Evolutionary conservation across 2,888 invertebrate species (phyloP), one percentile per base, ranked within the genome.

Genomic region (Idaea biselata): DNA sequence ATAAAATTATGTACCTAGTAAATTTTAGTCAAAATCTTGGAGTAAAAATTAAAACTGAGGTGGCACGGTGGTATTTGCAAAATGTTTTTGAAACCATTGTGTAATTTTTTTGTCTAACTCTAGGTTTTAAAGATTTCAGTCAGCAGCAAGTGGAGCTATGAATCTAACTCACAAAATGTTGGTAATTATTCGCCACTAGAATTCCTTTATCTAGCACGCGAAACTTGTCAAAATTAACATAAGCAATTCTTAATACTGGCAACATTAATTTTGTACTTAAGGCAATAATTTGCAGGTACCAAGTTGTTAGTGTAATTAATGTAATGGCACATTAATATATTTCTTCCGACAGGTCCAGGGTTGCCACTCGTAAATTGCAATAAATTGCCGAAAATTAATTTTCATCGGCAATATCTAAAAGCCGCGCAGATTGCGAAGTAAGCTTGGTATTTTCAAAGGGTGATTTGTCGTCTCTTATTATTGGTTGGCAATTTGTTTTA

Each of bases 231-330:
- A 73, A 77, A 73, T 75, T 72, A 73, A 71, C 74, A 78, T 74
- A 67, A 73, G 65, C 58, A 63, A 58, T 61, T 63, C 67, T 62
- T 63, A 66, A 68, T 70, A 66, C 68, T 65, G 73, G 64, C 68
- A 44, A 69, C 71, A 75, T 79, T 79, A 78, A 77, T 79, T 77
- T 70, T 66, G 71, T 71, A 72, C 73, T 73, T 72, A 74, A 61
- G 63, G 65, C 71, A 72, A 69, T 74, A 73, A 73, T 76, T 76
- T 77, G 75, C 69, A 75, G 70, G 73, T 74, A 72, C 69, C 72
- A 70, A 77, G 68, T 77, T 73, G 73, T 71, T 71, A 62, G 67
- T 62, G 72, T 77, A 79, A 81, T 80, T 81, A 80, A 79, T 77
- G 74, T 77, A 75, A 77, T 73, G 71, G 74, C 67, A 70, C 73